phyloP scores from a whole-genome alignment of 2,113 vertebrate species.

The Cheirogaleus medius region DNA sequence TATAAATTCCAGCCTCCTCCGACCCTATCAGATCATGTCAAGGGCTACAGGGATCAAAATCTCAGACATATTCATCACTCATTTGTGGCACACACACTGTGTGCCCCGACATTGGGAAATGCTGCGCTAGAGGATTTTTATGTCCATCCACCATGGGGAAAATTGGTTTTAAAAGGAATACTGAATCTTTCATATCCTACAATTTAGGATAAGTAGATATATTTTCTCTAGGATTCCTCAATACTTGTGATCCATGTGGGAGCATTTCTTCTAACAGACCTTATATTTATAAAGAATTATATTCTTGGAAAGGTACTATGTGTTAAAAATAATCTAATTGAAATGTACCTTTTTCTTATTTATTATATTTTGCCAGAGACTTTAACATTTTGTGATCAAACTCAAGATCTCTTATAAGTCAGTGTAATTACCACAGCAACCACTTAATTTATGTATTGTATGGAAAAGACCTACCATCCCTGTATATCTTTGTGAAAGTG shows the following conservation, averaged over 20 bases:
- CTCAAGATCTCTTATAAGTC: neutral
- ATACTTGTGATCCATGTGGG: neutral
- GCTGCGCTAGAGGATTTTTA: neutral
- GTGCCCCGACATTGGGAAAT: neutral
- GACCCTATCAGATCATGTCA: neutral
- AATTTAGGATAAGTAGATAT: neutral
- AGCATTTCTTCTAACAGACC: neutral
- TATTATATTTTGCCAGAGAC: neutral
- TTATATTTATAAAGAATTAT: neutral
- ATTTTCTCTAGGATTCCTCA: neutral
- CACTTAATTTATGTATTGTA: neutral
- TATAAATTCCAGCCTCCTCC: neutral
- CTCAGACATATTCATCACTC: neutral
- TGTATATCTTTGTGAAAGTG: neutral
- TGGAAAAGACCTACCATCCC: neutral
- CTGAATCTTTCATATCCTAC: neutral
- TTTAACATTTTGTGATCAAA: neutral
- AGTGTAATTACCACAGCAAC: neutral
- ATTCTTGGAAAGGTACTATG: neutral
- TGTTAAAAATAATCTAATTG: neutral
- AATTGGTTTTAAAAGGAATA: neutral
- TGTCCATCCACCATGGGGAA: neutral
- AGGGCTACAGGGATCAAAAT: neutral
- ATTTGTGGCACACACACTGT: neutral
- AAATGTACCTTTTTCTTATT: neutral